phyloP scores from a whole-genome alignment of 1,140 invertebrate genomes.

The Bathynomus jamesi region DNA sequence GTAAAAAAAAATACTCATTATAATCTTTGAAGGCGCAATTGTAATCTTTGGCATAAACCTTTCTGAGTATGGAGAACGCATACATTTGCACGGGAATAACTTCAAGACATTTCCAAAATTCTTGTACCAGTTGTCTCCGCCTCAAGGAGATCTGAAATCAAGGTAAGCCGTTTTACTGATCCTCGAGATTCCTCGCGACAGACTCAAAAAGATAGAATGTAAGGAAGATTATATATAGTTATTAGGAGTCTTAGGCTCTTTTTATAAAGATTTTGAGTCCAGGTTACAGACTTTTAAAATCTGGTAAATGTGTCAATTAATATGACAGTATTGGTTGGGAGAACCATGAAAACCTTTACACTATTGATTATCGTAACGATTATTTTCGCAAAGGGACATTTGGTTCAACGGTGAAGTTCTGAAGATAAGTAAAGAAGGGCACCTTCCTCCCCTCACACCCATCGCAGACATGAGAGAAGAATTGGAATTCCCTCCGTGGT shows the following conservation, averaged over 20 bases:
- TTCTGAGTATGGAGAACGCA: neutral
- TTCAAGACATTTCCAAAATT: neutral
- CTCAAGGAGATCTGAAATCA: neutral
- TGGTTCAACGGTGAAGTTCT: neutral
- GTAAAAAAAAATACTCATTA: too few relatives aligned
- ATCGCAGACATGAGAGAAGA: neutral
- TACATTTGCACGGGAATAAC: neutral
- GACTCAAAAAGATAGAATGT: too few relatives aligned
- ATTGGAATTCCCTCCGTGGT: neutral
- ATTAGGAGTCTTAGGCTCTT: too few relatives aligned
- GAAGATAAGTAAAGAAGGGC: neutral
- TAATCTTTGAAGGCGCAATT: neutral
- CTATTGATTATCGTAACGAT: too few relatives aligned
- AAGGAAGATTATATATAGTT: too few relatives aligned
- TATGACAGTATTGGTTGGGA: too few relatives aligned
- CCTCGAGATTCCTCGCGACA: too few relatives aligned
- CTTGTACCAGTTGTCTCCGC: neutral
- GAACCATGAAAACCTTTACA: too few relatives aligned
- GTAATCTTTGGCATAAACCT: neutral
- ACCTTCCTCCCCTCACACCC: neutral
- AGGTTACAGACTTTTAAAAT: too few relatives aligned
- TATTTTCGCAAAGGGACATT: neutral
- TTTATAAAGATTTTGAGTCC: too few relatives aligned
- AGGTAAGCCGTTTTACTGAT: too few relatives aligned
- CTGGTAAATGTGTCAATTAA: too few relatives aligned